Evolutionary conservation across 2,113 vertebrate species (phyloP).

Genomic region (Leptobrachium ailaonicum): DNA sequence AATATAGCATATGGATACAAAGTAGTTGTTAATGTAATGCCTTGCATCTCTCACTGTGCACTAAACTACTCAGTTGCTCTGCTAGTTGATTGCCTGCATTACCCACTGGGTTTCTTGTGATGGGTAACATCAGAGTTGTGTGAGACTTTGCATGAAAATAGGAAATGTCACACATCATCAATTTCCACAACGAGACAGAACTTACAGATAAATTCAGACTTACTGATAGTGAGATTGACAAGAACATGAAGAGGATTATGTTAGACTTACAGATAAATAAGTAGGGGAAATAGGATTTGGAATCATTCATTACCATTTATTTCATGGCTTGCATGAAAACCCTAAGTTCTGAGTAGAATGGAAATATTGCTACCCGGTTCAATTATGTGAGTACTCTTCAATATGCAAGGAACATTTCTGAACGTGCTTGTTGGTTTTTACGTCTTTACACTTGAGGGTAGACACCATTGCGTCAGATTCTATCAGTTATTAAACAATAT

Average conservation of each 20-base stretch:
- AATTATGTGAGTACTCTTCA: constrained; percentile 25
- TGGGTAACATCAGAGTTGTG: constrained; percentile 19
- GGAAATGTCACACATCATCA: constrained; percentile 44
- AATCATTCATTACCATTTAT: background rate
- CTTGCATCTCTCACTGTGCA: constrained; percentile 2
- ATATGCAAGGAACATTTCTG: constrained; percentile 8
- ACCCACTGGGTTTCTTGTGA: constrained; percentile 23
- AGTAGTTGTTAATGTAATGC: background rate
- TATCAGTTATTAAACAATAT: no score
- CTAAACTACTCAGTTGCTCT: background rate
- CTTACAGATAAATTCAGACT: constrained; percentile 43
- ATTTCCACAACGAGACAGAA: constrained; percentile 35
- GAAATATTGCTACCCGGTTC: constrained; percentile 19
- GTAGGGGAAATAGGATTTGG: constrained; percentile 18
- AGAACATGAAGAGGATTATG: constrained; percentile 43
- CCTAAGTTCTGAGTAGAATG: background rate
- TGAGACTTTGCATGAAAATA: constrained; percentile 22
- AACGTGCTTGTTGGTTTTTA: background rate
- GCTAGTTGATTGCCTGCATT: constrained; percentile 31
- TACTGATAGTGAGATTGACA: constrained; percentile 39
- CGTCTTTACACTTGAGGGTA: background rate
- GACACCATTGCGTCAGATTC: background rate
- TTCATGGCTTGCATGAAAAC: constrained; percentile 8
- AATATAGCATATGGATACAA: no score
- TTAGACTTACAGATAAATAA: constrained; percentile 24